phyloP scores from a whole-genome alignment of 2,113 vertebrate species.

The Mormyrus lacerda region DNA sequence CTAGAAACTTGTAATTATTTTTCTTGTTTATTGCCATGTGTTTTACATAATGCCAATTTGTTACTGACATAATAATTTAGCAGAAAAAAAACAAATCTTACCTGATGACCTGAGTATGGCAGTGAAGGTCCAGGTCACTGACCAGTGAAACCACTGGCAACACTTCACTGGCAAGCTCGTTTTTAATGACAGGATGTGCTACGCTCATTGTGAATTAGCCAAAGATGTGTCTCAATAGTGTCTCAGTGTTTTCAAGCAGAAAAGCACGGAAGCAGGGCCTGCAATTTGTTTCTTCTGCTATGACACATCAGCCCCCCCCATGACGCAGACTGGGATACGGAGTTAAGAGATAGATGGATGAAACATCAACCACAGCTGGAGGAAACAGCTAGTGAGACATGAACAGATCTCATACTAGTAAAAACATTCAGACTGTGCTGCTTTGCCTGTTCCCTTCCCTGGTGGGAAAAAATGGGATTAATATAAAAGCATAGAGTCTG shows the following conservation, averaged over 20 bases:
- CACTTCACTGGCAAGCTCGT: neutral
- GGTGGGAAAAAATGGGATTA: slow-evolving; percentile 41
- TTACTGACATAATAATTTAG: neutral
- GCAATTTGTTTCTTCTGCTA: neutral
- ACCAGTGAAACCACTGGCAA: neutral
- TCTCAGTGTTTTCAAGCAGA: neutral
- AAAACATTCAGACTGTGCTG: neutral
- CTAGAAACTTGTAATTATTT: neutral
- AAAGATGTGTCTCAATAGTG: neutral
- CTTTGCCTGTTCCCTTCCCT: neutral
- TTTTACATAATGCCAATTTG: neutral
- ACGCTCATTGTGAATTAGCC: neutral
- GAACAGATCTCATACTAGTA: neutral
- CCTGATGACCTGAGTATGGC: neutral
- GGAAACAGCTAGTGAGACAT: neutral
- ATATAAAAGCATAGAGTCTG: slow-evolving; percentile 25
- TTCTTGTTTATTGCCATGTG: neutral
- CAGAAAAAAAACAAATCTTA: neutral
- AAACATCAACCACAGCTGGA: neutral
- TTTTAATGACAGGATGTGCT: neutral
- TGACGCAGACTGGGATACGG: neutral
- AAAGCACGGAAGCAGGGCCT: neutral
- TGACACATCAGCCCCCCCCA: neutral
- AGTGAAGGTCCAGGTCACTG: neutral
- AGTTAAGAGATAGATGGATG: neutral